Base-by-base conservation (phyloP, 2,888 invertebrate species). In the Cerceris ruficornis region DNA sequence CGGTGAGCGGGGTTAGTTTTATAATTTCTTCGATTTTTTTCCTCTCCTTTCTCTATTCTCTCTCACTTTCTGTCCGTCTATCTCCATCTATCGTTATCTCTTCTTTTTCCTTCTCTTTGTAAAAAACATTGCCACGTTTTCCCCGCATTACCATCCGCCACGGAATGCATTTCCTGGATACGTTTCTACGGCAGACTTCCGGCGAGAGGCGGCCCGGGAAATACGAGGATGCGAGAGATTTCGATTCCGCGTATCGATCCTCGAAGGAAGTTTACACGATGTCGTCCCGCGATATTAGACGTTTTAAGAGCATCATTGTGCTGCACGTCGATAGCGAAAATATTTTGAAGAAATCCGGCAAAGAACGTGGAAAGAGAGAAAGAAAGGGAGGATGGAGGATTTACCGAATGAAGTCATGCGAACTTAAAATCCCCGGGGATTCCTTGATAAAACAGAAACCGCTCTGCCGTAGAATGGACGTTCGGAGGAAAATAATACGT, bases 271-370 rank as follows among this genome's bases (percentile, higher is more conserved):
- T 52, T 64, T 59, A n/a, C 64, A 14, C 52, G 62, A 15, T 41
- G 58, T 39, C 58, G 52, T 41, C n/a, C 17, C 41, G 43, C 17
- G 28, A 28, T 28, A 28, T 28, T 28, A 28, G 58, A 69, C 55
- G 55, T 28, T 55, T 55, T 55, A 55, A 55, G 64, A 66, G 55
- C 54, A 8, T 15, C 28, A 55, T 55, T 65, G 50, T 59, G 50
- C 28, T 58, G 28, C 11, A 15, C 62, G 14, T 14, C 41, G 70
- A 70, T 59, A 64, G 66, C 50, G 75, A 71, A 71, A 75, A 66
- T 71, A 71, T 75, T 75, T 65, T 75, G 61, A 71, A 71, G 75
- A 71, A 71, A 71, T 67, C 71, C 57, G 66, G 67, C 71, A 60
- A 11, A 46, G 9, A 55, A 55, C 50, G 14, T n/a, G 49, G 39